Conservation (phyloP, 2,113 vertebrate species). For the Australoheros scitulus region DNA sequence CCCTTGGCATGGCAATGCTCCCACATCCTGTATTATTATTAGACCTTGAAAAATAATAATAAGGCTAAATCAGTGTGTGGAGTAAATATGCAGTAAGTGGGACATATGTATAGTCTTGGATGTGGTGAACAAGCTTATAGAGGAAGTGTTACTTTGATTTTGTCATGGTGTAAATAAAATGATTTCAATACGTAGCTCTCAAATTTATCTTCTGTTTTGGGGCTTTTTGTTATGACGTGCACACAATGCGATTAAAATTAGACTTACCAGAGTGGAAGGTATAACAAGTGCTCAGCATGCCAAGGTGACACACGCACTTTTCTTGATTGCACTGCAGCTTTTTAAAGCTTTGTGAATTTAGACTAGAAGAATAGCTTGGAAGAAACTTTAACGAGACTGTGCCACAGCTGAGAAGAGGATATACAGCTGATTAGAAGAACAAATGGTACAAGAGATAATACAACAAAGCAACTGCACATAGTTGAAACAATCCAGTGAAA, state of each 20-base stretch:
- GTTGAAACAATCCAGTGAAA: conserved; percentile 14
- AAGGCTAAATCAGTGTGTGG: neutral
- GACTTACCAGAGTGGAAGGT: neutral
- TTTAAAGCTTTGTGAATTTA: conserved; percentile 37
- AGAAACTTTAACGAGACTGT: conserved; percentile 57
- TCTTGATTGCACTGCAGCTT: conserved; percentile 1
- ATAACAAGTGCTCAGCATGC: conserved; percentile 5
- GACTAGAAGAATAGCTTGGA: conserved; percentile 12
- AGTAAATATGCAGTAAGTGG: neutral
- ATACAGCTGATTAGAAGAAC: conserved; percentile 15
- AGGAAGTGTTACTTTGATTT: neutral
- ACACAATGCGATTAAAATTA: neutral
- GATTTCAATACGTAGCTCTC: neutral
- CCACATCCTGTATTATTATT: neutral
- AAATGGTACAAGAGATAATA: conserved; percentile 9
- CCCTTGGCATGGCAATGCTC: neutral
- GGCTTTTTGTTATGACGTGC: neutral
- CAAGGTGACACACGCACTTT: conserved; percentile 9
- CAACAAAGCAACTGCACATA: neutral
- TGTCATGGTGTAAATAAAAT: neutral
- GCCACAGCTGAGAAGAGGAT: neutral
- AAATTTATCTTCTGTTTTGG: neutral
- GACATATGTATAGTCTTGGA: neutral
- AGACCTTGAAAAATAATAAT: neutral
- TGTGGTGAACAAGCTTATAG: neutral